A percentile compares a stretch with the other conserved stretches of the same genome.
These are phyloP conservation scores for Hybognathus amarus DNA, from an alignment of 2,797 vertebrate genomes.

Conservation along the genomic window DNA sequence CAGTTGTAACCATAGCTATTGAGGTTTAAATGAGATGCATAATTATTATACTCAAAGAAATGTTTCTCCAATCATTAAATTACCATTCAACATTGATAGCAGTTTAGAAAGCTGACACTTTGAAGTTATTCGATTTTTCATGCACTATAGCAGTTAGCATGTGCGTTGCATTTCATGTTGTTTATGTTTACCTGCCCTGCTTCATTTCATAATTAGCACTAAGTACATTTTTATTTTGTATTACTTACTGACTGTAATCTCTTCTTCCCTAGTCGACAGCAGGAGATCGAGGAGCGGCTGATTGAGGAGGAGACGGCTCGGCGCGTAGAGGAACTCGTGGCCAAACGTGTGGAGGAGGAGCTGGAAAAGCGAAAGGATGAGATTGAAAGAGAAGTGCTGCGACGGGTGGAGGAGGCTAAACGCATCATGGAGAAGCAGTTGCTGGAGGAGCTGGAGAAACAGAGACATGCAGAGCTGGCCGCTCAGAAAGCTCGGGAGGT, in stretches of 20 bases:
- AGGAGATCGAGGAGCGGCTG: constrained; percentile 99
- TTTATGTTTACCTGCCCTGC: too few species aligned
- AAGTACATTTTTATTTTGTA: background rate
- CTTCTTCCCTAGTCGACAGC: constrained; percentile 84
- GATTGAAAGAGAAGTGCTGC: constrained; percentile 96
- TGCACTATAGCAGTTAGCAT: background rate
- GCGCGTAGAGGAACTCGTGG: constrained; percentile 97
- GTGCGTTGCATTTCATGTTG: background rate
- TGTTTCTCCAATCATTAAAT: background rate
- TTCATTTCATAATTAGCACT: background rate
- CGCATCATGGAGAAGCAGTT: constrained; percentile 99
- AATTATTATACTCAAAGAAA: background rate
- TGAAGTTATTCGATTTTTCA: background rate
- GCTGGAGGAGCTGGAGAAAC: constrained; percentile 98
- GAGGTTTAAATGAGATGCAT: too few species aligned
- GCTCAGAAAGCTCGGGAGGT: constrained; percentile 99
- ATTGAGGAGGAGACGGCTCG: constrained; percentile 99
- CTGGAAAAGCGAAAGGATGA: constrained; percentile 97
- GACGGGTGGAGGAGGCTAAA: constrained; percentile 97
- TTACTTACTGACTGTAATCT: background rate
- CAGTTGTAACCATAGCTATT: background rate
- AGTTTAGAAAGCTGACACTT: background rate
- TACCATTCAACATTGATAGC: background rate
- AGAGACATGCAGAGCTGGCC: constrained; percentile 95
- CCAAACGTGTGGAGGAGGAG: constrained; percentile 97